Percentiles rank a stretch among this genome's conserved stretches.
These are phyloP conservation scores for Drosophila lutescens DNA, from an alignment of 2,888 invertebrate species.

Conservation along the genomic window DNA sequence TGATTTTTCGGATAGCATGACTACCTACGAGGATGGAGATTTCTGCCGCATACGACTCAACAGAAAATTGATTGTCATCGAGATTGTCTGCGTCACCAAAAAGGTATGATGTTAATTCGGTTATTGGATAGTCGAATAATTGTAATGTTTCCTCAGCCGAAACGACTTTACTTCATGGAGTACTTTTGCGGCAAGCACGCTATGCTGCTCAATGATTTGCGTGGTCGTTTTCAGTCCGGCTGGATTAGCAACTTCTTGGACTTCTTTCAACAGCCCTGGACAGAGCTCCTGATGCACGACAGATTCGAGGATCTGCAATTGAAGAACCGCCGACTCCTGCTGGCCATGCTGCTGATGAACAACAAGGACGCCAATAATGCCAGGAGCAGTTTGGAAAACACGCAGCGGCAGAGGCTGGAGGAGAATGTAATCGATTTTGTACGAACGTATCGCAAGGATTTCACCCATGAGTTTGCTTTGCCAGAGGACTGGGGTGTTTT, in stretches of 20 bases:
- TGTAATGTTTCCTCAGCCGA: neutral
- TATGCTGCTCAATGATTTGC: slow-evolving; percentile 70
- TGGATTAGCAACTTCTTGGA: slow-evolving; percentile 66
- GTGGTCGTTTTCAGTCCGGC: slow-evolving; percentile 53
- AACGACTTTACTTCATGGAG: slow-evolving; percentile 66
- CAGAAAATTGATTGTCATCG: slow-evolving; percentile 61
- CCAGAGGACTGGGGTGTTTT: slow-evolving; percentile 67
- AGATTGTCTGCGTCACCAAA: slow-evolving; percentile 71
- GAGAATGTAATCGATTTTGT: slow-evolving; percentile 65
- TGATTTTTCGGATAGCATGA: slow-evolving; percentile 52
- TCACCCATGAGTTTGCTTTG: slow-evolving; percentile 64
- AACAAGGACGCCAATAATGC: neutral
- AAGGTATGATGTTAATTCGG: slow-evolving; percentile 46
- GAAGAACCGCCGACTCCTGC: slow-evolving; percentile 33
- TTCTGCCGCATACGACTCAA: slow-evolving; percentile 75
- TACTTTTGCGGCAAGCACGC: slow-evolving; percentile 78
- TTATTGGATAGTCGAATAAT: neutral
- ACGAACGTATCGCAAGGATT: slow-evolving; percentile 67
- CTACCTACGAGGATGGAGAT: slow-evolving; percentile 63
- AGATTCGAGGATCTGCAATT: slow-evolving; percentile 63
- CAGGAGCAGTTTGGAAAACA: slow-evolving; percentile 9
- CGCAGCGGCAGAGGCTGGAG: slow-evolving; percentile 49
- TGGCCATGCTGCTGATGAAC: slow-evolving; percentile 37
- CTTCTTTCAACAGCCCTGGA: slow-evolving; percentile 73
- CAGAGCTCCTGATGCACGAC: slow-evolving; percentile 77